Conservation (phyloP, 2,888 invertebrate genomes). For the Alentia gelatinosa region DNA sequence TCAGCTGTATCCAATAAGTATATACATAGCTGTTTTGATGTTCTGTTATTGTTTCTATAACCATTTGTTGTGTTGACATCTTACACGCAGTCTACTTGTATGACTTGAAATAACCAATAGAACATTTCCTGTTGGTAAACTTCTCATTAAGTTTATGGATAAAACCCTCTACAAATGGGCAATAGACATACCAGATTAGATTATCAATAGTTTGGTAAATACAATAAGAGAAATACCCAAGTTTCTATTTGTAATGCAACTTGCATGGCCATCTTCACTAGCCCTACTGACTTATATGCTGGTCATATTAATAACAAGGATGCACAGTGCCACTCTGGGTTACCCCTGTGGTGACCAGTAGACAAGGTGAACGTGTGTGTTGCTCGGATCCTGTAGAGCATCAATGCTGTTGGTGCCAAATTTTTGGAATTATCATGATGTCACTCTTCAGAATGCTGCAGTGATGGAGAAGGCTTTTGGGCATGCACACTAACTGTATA, state of each 20-base stretch:
- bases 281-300: constrained; percentile 28
- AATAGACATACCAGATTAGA: no score
- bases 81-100: not conserved
- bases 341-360: not conserved
- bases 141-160: no score
- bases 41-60: constrained; percentile 25
- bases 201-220: no score
- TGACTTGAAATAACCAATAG: not conserved
- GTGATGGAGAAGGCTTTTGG: not conserved
- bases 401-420: constrained; percentile 13
- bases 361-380: not conserved
- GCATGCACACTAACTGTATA: constrained; percentile 37
- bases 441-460: not conserved
- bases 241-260: no score
- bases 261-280: no score
- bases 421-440: not conserved
- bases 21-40: not conserved
- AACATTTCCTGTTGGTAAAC: not conserved
- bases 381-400: not conserved
- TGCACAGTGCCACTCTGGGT: not conserved
- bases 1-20: not conserved
- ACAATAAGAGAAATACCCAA: no score
- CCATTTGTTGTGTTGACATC: not conserved
- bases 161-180: no score
- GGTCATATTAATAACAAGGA: constrained; percentile 3